Evolutionary conservation across 2,797 vertebrate species (phyloP), one percentile per base, ranked within the genome.

Genomic region (Tapirus indicus): DNA sequence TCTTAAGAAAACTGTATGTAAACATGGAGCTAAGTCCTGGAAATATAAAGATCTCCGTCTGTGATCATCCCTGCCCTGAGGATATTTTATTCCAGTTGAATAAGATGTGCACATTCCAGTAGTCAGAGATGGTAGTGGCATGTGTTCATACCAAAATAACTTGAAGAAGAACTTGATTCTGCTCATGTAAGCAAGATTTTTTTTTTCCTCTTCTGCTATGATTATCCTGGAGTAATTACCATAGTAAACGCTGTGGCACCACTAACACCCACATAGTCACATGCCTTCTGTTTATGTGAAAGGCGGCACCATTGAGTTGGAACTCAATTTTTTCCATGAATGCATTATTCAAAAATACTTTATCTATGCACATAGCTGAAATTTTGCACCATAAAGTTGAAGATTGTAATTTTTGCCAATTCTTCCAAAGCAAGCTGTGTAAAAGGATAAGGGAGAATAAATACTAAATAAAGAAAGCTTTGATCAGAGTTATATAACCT

Each of bases 151-250:
- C 21, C 10, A 89, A 82, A 86, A 95, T n/a, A 80, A 52, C 66
- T 88, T 85, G 74, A 93, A 68, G 90, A 94, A 96, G 56, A 92
- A 66, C 47, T 88, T 77, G 47, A 92, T 92, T 97, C 66, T 96
- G 79, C 23, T 80, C 32, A 8, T 49, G 23, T 79, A 95, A 90
- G 80, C 54, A 92, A 38, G 60, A 49, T 44, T 7, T 60, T 60
- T 88, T 75, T 60, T 52, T 52, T 52, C 14, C 49, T 32, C 52
- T 69, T 90, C 21, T 96, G 54, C 75, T 92, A 8, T 92, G 64
- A 94, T 96, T 96, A 72, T 92, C 54, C 27, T 89, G 25, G 62
- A 94, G 79, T 94, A 87, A 96, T 90, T 88, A 75, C 75, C 71
- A 92, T 79, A 95, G 84, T 92, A 96, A 94, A 94, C 35, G 13